Evolutionary conservation across 2,113 vertebrate species (phyloP).

Genomic region (Leuciscus idus): DNA sequence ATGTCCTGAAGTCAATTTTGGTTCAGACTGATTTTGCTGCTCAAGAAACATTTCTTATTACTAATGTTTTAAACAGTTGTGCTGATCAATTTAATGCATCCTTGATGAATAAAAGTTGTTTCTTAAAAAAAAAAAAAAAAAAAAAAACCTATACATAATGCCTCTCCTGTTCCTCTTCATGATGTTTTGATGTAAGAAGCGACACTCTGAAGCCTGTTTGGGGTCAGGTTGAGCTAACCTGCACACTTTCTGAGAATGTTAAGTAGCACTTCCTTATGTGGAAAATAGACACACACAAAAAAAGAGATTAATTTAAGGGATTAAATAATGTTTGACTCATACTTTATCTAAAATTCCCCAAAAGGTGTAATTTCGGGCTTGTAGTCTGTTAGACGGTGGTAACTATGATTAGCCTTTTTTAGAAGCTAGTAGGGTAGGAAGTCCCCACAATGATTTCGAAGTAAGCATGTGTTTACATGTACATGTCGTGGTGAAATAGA

Average conservation of each 20-base stretch:
- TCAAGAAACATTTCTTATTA: no score
- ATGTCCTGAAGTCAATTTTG: no score
- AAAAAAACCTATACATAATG: no score
- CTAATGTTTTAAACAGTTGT: no score
- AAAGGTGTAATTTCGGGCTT: not conserved
- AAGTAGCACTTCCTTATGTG: not conserved
- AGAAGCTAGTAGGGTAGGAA: not conserved
- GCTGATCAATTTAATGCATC: no score
- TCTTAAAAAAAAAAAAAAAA: no score
- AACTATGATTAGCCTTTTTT: not conserved
- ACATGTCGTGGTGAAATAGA: not conserved
- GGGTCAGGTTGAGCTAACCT: not conserved
- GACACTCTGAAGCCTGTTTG: not conserved
- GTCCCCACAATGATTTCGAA: not conserved
- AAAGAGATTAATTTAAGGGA: fast-evolving
- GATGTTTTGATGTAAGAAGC: no score
- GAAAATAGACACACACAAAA: not conserved
- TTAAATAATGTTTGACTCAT: not conserved
- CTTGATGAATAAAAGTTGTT: no score
- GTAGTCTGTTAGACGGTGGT: not conserved
- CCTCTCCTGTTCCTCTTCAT: no score
- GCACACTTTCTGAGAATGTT: not conserved
- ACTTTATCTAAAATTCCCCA: not conserved
- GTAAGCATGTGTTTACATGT: not conserved
- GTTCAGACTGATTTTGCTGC: no score